These are phyloP conservation scores for Zelostemma sp. DNA, from an alignment of 1,140 invertebrate genomes.

Conservation along the genomic window DNA sequence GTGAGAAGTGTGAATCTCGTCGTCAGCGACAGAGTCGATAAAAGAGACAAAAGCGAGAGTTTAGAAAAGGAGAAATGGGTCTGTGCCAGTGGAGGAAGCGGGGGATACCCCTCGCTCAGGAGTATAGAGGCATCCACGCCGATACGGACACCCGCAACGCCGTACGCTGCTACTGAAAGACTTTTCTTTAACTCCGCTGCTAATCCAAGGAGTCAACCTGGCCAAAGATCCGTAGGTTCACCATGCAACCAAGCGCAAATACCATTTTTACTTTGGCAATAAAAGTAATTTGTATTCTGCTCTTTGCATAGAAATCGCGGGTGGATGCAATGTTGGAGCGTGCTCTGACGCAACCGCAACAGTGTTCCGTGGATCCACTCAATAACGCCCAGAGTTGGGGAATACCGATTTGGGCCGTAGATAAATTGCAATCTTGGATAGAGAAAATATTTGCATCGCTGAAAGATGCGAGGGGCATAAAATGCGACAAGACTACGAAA, in stretches of 20 bases:
- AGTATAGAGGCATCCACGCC: constrained; percentile 64
- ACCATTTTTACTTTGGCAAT: no score
- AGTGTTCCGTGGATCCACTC: constrained; percentile 70
- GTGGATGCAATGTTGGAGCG: constrained; percentile 80
- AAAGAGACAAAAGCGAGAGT: constrained; percentile 47
- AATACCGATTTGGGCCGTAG: constrained; percentile 74
- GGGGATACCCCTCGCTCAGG: constrained; percentile 62
- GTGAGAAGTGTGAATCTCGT: constrained; percentile 72
- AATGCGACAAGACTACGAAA: constrained; percentile 51
- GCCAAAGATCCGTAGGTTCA: constrained; percentile 67
- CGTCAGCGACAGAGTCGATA: constrained; percentile 71
- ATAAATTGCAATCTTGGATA: constrained; percentile 70
- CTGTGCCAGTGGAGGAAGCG: constrained; percentile 64
- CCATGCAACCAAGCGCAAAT: no score
- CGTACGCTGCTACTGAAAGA: constrained; percentile 64
- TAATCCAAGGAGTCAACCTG: constrained; percentile 62
- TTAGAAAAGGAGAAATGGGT: constrained; percentile 63
- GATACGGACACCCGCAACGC: constrained; percentile 64
- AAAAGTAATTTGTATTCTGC: not conserved
- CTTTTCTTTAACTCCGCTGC: constrained; percentile 64
- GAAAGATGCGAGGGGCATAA: constrained; percentile 52
- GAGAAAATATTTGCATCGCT: constrained; percentile 64
- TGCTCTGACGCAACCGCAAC: constrained; percentile 71
- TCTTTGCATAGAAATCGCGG: constrained; percentile 71
- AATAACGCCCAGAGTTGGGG: constrained; percentile 71